These are phyloP conservation scores for Hippasteria phrygiana DNA, from an alignment of 53 echinoderm and acorn worm species.

Conservation along the genomic window DNA sequence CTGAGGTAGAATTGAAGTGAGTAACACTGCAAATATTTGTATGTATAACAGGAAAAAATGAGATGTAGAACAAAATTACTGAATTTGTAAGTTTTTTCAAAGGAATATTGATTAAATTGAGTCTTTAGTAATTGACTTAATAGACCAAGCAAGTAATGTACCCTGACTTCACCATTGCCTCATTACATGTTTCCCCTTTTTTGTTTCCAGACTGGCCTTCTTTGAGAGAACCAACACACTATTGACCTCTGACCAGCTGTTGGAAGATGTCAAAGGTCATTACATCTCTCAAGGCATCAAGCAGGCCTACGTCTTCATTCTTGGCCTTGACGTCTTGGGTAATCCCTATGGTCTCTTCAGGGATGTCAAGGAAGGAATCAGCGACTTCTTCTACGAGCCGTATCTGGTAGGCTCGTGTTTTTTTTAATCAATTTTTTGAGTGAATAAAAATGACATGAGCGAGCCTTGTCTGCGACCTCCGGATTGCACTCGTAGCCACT, in stretches of 20 bases:
- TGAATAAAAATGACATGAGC: no score
- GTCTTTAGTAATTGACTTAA: no score
- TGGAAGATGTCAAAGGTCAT: constrained; percentile 86
- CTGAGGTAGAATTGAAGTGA: constrained; percentile 98
- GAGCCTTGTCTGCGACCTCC: no score
- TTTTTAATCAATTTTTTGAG: no score
- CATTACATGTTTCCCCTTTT: not conserved
- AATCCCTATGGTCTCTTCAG: constrained; percentile 96
- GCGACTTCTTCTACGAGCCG: constrained; percentile 99
- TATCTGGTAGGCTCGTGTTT: constrained; percentile 76
- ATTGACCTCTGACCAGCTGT: constrained; percentile 84
- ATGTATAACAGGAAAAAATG: no score
- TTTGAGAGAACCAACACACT: constrained; percentile 94
- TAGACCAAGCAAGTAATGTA: not conserved
- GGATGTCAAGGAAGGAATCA: constrained; percentile 97
- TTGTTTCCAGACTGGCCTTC: constrained; percentile 82
- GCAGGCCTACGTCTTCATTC: constrained; percentile 94
- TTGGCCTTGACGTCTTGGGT: constrained; percentile 93
- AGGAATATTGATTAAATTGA: no score
- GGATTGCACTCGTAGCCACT: no score
- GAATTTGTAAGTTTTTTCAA: no score
- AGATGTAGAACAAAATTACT: no score
- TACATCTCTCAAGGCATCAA: constrained; percentile 98
- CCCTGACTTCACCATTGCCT: no score
- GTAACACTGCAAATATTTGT: no score